These are phyloP conservation scores for Notechis scutatus DNA, from an alignment of 2,113 vertebrate species.

Conservation along the genomic window DNA sequence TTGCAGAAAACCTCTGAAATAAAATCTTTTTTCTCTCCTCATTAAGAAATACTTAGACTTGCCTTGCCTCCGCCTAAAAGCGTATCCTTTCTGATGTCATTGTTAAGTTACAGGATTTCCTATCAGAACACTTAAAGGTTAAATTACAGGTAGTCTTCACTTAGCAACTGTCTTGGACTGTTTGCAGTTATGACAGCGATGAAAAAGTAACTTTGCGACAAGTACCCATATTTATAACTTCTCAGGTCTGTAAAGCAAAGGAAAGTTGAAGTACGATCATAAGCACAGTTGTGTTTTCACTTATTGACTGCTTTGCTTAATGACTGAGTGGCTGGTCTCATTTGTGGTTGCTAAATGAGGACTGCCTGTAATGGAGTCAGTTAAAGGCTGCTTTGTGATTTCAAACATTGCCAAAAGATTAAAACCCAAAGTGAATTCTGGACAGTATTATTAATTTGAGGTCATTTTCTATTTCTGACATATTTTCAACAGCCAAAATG, in stretches of 20 bases:
- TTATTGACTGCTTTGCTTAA: background rate
- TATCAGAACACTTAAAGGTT: background rate
- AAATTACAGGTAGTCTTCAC: background rate
- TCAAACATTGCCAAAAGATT: background rate
- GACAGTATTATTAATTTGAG: background rate
- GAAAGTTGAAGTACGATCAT: background rate
- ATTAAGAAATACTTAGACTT: background rate
- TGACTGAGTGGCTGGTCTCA: background rate
- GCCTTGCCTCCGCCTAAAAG: background rate
- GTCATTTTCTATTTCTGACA: background rate
- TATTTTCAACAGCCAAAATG: background rate
- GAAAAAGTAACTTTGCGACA: background rate
- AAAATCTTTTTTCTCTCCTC: background rate
- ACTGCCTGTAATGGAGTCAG: background rate
- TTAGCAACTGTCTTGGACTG: background rate
- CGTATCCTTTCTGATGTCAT: background rate
- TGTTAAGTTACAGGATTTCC: background rate
- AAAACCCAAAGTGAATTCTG: background rate
- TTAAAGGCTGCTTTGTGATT: background rate
- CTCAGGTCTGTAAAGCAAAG: background rate
- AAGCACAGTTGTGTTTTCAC: background rate
- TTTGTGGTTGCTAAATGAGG: background rate
- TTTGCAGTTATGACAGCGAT: background rate
- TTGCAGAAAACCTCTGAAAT: background rate
- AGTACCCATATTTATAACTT: background rate